Evolutionary conservation across 30 jellyfish, hydroid and myxozoan genomes (phyloP).

Genomic region (Sanderia malayensis): DNA sequence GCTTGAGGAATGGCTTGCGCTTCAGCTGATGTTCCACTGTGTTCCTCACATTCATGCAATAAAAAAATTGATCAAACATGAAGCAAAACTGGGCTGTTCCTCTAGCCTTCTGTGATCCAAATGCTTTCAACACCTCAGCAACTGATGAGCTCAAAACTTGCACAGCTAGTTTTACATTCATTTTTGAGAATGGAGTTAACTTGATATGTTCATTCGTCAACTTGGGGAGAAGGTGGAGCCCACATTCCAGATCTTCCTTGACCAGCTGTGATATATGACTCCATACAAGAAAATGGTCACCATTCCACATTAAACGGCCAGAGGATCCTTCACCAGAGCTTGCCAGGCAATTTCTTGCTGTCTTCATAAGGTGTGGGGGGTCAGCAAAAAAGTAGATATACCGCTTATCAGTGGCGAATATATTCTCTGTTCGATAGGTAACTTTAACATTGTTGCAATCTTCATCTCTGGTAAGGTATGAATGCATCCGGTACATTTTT

Average conservation of each 20-base stretch:
- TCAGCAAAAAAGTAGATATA: constrained; percentile 19
- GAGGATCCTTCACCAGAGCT: constrained; percentile 30
- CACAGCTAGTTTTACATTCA: constrained; percentile 50
- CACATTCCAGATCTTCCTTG: constrained; percentile 32
- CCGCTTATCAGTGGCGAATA: constrained; percentile 5
- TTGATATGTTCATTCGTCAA: constrained; percentile 33
- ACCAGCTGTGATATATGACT: constrained; percentile 25
- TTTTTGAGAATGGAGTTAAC: constrained; percentile 21
- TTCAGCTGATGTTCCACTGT: constrained; percentile 6
- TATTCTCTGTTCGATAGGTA: constrained; percentile 24
- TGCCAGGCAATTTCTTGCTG: constrained; percentile 35
- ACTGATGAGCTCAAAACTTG: constrained; percentile 31
- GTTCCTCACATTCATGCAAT: not conserved
- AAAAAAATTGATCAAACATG: constrained; percentile 12
- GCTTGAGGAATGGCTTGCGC: constrained; percentile 19
- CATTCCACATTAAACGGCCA: constrained; percentile 39
- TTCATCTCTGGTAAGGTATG: constrained; percentile 13
- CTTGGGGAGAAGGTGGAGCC: constrained; percentile 24
- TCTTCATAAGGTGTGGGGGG: too few species aligned
- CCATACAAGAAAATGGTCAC: constrained; percentile 20
- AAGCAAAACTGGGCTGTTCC: constrained; percentile 32
- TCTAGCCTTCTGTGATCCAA: constrained; percentile 17
- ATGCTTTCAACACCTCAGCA: not conserved
- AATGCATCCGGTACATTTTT: constrained; percentile 50
- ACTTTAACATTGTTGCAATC: constrained; percentile 26